These are phyloP conservation scores for Cremastobaeus sp. DNA, from an alignment of 2,888 invertebrate species.

Conservation along the genomic window DNA sequence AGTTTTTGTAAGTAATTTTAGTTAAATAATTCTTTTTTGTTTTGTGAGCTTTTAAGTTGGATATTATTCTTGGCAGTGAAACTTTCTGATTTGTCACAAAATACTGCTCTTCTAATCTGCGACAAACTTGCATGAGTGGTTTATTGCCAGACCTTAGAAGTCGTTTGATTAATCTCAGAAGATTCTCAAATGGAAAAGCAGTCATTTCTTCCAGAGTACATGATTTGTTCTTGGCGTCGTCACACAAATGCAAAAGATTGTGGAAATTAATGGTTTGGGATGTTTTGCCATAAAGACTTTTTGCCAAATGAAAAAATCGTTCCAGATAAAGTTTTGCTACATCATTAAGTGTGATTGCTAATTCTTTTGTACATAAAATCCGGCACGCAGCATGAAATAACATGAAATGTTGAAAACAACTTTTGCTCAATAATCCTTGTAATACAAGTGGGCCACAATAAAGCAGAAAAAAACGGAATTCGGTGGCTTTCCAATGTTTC, in stretches of 20 bases:
- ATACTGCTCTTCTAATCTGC: not conserved
- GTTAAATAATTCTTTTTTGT: no score
- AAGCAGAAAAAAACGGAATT: conserved; percentile 1
- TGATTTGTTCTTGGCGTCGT: not conserved
- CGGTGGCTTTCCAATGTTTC: conserved; percentile 1
- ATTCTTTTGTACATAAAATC: not conserved
- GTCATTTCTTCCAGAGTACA: not conserved
- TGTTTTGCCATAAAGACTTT: not conserved
- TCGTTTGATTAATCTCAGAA: not conserved
- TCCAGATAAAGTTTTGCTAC: not conserved
- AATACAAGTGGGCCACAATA: conserved; percentile 5
- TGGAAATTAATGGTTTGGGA: not conserved
- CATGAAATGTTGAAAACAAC: not conserved
- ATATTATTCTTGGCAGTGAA: not conserved
- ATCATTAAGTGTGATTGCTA: not conserved
- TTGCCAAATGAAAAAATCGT: not conserved
- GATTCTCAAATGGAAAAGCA: not conserved
- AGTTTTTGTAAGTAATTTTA: no score
- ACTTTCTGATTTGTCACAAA: not conserved
- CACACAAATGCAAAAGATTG: not conserved
- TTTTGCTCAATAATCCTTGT: not conserved
- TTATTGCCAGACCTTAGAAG: not conserved
- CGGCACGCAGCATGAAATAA: not conserved
- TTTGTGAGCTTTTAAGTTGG: not conserved
- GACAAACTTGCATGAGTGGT: not conserved